Base-by-base conservation (phyloP, 2,113 vertebrate genomes). In the Mastomys natalensis region DNA sequence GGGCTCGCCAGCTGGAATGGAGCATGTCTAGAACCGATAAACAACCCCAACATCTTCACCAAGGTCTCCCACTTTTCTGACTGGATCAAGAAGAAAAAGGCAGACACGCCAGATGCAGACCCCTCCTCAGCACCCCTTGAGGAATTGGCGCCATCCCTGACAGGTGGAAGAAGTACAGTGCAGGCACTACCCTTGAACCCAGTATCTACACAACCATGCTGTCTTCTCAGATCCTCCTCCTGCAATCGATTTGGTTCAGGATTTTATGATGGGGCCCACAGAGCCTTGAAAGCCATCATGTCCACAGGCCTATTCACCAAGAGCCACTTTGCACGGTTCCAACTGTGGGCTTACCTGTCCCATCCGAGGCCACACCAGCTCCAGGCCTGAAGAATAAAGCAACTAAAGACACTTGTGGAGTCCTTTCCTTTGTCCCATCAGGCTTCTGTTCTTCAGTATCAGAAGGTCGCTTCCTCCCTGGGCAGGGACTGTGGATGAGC, bases 1-100 rank as follows among this genome's bases (percentile, higher is more conserved):
- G 99, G 99, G 0, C 82, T 99, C 62, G 96, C 99, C 91, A 99
- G 99, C 97, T 99, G 98, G 98, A 98, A 98, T 0, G 55, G 94
- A 0, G 87, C 94, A 0, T 99, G 99, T 72, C 3, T 0, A 0
- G 0, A 0, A 0, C 91, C 95, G 5, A 0, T 82, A 3, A 3
- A 24, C 60, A 53, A n/a, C 4, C 93, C 94, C 88, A 91, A 77
- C 0, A 4, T 97, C 53, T 98, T 96, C 66, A 60, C 95, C 95
- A 92, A 37, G 1, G 3, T 96, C 45, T 17, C 81, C 53, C 31
- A 89, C 89, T 93, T 92, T 11, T 1, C 53, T 17, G 0, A 10
- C 0, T 98, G 97, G 97, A 95, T 97, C 81, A 3, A 4, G 0
- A 19, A 91, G 37, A 43, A 80, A 1, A 48, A 90, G 68, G 10